These are phyloP conservation scores for Aphelocoma californica DNA, from an alignment of 2,797 vertebrate genomes.

Conservation along the genomic window DNA sequence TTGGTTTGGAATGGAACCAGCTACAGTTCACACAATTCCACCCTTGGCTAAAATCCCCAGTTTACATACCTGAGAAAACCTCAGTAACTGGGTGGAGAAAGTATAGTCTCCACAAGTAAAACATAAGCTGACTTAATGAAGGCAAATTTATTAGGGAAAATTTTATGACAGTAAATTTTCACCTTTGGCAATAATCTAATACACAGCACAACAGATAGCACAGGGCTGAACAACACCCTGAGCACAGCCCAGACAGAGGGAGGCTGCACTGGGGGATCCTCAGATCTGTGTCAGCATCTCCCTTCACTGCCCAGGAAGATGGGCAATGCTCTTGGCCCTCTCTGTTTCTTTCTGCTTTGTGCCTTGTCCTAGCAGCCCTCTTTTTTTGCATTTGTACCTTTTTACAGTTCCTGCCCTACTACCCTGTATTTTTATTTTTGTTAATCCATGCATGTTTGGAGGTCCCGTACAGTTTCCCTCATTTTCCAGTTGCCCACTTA, in stretches of 20 bases:
- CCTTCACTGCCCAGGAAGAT: neutral
- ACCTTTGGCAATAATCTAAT: neutral
- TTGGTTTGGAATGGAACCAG: neutral
- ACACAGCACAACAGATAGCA: neutral
- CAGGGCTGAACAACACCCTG: neutral
- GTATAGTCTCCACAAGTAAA: neutral
- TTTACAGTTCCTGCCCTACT: neutral
- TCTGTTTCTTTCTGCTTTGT: neutral
- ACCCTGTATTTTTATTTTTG: neutral
- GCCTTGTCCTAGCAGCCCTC: neutral
- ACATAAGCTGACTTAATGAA: constrained; percentile 13
- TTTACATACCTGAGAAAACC: neutral
- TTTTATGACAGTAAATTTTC: neutral
- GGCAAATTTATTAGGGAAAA: neutral
- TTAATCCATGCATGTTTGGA: neutral
- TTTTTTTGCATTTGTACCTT: neutral
- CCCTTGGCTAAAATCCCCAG: neutral
- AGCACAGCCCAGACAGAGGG: accelerated
- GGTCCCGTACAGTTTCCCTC: neutral
- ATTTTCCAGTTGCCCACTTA: neutral
- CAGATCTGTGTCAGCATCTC: neutral
- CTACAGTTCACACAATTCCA: neutral
- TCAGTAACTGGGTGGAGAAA: constrained; percentile 19
- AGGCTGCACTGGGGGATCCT: neutral
- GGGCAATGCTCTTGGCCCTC: neutral